Percentiles rank a stretch among this genome's conserved stretches.
These are phyloP conservation scores for Myathropa florea DNA, from an alignment of 2,888 invertebrate genomes.

Conservation along the genomic window DNA sequence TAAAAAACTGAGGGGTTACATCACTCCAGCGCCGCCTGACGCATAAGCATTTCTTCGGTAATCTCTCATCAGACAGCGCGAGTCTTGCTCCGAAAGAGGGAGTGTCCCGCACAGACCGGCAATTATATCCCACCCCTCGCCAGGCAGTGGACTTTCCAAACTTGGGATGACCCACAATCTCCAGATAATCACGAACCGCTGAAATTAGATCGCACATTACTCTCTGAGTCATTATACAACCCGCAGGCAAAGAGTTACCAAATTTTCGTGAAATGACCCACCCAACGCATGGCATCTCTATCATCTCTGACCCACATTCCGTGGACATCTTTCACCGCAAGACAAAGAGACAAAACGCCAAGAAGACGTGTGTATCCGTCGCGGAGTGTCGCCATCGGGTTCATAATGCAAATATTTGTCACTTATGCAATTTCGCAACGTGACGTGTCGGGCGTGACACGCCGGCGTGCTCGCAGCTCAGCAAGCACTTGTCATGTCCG, in stretches of 20 bases:
- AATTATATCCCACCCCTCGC: conserved; percentile 5
- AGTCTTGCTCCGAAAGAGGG: conserved; percentile 12
- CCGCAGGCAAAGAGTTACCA: neutral
- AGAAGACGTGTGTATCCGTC: neutral
- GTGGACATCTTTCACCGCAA: conserved; percentile 7
- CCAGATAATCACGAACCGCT: conserved; percentile 18
- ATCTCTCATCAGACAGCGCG: neutral
- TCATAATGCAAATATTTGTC: conserved; percentile 61
- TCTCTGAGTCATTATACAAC: conserved; percentile 14
- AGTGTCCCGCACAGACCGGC: neutral
- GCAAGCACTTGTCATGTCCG: conserved; percentile 14
- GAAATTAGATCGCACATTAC: conserved; percentile 36
- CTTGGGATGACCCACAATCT: conserved; percentile 27
- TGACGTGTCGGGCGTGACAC: conserved; percentile 51
- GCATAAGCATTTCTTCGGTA: neutral
- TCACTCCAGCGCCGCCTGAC: neutral
- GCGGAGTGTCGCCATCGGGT: neutral
- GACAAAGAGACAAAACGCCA: too few species aligned
- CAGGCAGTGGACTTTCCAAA: conserved; percentile 33
- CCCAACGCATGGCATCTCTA: conserved; percentile 32
- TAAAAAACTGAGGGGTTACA: neutral
- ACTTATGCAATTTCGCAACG: conserved; percentile 44
- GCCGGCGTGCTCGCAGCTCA: conserved; percentile 27
- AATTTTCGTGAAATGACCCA: conserved; percentile 31
- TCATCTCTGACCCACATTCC: conserved; percentile 42